Evolutionary conservation across 2,797 vertebrate genomes (phyloP).

Genomic region (Gadopsis marmoratus): DNA sequence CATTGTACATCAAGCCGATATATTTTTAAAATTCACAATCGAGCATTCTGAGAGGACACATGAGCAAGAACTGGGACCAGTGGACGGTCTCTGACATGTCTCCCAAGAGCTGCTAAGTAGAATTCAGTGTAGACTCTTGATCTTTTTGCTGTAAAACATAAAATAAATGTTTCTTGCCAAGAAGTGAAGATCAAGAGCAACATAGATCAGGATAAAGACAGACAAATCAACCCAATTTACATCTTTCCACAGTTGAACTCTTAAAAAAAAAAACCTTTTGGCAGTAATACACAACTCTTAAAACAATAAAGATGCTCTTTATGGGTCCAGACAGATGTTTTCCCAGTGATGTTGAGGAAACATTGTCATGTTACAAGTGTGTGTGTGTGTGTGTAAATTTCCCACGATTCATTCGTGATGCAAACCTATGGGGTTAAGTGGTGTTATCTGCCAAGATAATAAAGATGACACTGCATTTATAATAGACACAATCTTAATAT

Average conservation of each 20-base stretch:
- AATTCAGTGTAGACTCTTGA: neutral
- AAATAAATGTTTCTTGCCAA: slow-evolving; percentile 11
- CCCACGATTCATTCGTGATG: slow-evolving; percentile 8
- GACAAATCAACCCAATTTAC: slow-evolving; percentile 17
- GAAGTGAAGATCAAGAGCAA: slow-evolving; percentile 14
- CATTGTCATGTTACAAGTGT: neutral
- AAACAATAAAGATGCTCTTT: slow-evolving; percentile 26
- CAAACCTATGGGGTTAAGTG: neutral
- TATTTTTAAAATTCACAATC: slow-evolving; percentile 10
- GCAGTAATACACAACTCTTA: neutral
- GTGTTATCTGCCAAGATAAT: neutral
- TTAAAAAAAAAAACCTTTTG: neutral
- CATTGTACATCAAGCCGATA: neutral
- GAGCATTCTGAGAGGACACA: slow-evolving; percentile 8
- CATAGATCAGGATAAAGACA: neutral
- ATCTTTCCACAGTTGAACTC: neutral
- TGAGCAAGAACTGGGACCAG: slow-evolving; percentile 13
- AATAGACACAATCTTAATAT: neutral
- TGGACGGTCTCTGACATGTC: slow-evolving; percentile 12
- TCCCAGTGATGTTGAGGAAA: slow-evolving; percentile 14
- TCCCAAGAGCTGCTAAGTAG: neutral
- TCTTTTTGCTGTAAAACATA: neutral
- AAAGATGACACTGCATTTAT: neutral
- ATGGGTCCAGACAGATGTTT: slow-evolving; percentile 27
- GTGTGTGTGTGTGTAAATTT: neutral